phyloP scores from a whole-genome alignment of 2,113 vertebrate species.

The Solea senegalensis region DNA sequence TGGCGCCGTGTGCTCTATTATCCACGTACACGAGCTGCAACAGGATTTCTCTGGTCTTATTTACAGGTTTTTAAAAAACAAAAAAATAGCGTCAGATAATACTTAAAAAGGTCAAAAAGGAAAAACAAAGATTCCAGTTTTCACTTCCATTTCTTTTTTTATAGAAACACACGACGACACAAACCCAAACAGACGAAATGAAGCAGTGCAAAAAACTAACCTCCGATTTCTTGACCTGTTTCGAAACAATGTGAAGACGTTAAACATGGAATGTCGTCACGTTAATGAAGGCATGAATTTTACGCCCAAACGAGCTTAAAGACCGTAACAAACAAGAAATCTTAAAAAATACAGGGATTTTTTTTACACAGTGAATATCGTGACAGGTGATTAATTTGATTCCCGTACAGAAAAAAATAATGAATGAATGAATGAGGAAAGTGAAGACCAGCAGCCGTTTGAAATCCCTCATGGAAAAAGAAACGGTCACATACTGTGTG shows the following conservation, averaged over 20 bases:
- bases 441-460: conserved; percentile 57
- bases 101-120: conserved; percentile 22
- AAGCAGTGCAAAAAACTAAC: conserved; percentile 65
- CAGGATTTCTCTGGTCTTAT: conserved; percentile 63
- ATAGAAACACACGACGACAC: conserved; percentile 15
- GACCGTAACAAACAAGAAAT: conserved; percentile 35
- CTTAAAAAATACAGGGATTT: conserved; percentile 38
- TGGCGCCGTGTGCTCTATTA: conserved; percentile 45
- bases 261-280: conserved; percentile 67
- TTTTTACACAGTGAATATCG: conserved; percentile 49
- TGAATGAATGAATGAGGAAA: conserved; percentile 42
- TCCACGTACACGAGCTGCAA: conserved; percentile 51
- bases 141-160: conserved; percentile 27
- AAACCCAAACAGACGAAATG: conserved; percentile 34
- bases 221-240: conserved; percentile 42
- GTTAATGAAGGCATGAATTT: conserved; percentile 34
- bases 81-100: conserved; percentile 43
- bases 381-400: conserved; percentile 61
- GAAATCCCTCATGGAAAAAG: conserved; percentile 4
- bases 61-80: conserved; percentile 49
- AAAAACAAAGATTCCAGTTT: conserved; percentile 50
- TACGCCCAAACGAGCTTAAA: conserved; percentile 37
- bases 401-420: conserved; percentile 46
- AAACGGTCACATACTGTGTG: conserved; percentile 48
- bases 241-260: conserved; percentile 51